Conservation (phyloP, 2,888 invertebrate genomes). For the Stomorhina lunata region DNA sequence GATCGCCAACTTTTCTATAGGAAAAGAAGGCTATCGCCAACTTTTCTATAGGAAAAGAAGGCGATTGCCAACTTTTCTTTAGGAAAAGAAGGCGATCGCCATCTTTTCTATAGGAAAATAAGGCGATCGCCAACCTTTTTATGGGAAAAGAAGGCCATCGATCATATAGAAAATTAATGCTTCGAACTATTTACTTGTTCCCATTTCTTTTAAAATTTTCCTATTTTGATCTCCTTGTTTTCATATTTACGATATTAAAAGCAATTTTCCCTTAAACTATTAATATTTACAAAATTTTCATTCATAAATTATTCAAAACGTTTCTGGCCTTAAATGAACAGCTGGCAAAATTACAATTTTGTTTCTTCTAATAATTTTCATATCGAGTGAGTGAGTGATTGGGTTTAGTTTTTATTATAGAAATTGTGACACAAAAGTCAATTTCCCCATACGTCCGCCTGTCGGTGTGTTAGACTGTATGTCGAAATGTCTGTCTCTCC, state of each 20-base stretch:
- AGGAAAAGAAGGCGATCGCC: no score
- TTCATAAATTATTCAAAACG: neutral
- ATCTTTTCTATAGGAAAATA: no score
- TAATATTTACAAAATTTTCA: neutral
- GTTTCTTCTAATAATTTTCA: neutral
- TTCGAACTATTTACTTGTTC: no score
- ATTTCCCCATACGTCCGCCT: no score
- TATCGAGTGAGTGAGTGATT: neutral
- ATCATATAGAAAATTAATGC: no score
- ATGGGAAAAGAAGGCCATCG: no score
- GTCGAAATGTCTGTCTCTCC: conserved; percentile 21
- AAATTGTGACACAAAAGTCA: conserved; percentile 18
- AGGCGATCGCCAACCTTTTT: no score
- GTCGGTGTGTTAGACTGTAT: no score
- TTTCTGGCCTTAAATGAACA: neutral
- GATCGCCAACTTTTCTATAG: no score
- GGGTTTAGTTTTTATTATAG: neutral
- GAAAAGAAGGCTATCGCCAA: no score
- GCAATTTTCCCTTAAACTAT: neutral
- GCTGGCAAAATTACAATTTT: neutral
- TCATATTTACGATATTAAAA: neutral
- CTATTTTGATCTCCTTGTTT: neutral
- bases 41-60: no score
- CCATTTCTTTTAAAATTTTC: neutral
- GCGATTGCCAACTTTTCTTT: no score